Evolutionary conservation across 1,140 invertebrate genomes (phyloP).

Genomic region (Hesperophylax magnus): DNA sequence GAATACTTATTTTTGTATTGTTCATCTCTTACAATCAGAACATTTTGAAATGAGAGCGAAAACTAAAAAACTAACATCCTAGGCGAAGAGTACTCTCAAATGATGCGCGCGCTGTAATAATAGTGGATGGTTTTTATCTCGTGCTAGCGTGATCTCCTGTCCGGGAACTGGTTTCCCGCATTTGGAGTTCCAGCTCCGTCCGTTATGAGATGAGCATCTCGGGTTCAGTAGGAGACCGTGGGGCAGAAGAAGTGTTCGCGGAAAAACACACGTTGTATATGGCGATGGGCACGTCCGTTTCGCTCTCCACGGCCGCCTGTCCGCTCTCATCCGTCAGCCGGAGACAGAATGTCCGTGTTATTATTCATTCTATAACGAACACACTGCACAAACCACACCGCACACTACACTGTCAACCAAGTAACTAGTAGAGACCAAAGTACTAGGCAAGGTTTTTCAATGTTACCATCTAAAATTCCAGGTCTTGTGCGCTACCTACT

Average conservation of each 20-base stretch:
- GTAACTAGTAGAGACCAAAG: too few species aligned
- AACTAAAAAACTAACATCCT: background rate
- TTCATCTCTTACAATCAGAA: background rate
- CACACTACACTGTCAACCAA: too few species aligned
- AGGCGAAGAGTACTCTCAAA: background rate
- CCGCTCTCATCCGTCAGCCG: background rate
- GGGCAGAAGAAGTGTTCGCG: slow-evolving; percentile 10
- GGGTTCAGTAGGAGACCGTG: background rate
- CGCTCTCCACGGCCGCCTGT: slow-evolving; percentile 5
- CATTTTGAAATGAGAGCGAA: background rate
- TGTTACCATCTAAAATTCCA: too few species aligned
- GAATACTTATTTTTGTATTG: background rate
- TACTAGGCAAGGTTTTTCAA: too few species aligned
- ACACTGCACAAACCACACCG: background rate
- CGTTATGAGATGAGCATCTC: background rate
- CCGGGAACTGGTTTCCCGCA: slow-evolving; percentile 9
- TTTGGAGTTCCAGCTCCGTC: slow-evolving; percentile 17
- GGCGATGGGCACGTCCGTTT: slow-evolving; percentile 15
- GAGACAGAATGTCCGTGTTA: background rate
- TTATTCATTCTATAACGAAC: background rate
- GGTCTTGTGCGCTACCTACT: too few species aligned
- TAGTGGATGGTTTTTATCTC: too few species aligned
- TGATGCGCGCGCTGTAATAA: background rate
- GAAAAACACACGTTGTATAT: slow-evolving; percentile 23
- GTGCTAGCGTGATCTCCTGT: background rate